Evolutionary conservation across 1,140 invertebrate species (phyloP), one percentile per base, ranked within the genome.

Genomic region (Colletes latitarsis): DNA sequence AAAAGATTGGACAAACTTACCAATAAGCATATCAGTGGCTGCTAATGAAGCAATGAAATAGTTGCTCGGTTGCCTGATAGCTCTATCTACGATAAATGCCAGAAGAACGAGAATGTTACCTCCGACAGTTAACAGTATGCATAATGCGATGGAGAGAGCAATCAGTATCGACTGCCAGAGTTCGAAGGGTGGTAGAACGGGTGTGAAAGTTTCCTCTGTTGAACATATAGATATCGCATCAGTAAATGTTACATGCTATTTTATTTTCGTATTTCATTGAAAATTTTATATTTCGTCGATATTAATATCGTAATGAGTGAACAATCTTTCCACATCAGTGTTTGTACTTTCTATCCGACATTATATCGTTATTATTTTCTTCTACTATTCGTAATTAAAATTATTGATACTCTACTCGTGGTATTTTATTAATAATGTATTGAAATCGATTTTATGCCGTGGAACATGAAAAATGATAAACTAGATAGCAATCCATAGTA

Each of bases 31-130:
- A 94, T 99, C 99, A 14, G 98, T 99, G 49, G 99, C 98, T 39
- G 99, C 99, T 60, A 99, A 94, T 0, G 98, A 99, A 4, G 98
- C 99, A 71, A 99, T 99, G 94, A 99, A 99, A 94, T 99, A 99
- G 94, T 99, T 99, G 90, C 98, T 99, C 3, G 99, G 99, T 90
- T 99, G 99, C 63, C 99, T 95, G 89, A 99, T 99, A 74, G 97
- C 97, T 76, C 99, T 95, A 92, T 99, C 99, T 41, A 99, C 97
- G 73, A 99, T 97, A 93, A 99, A 99, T 39, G 98, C 98, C 53
- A 99, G 92, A 39, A 99, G 95, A 49, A 99, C 99, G 17, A 99
- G 95, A 64, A 99, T 97, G 92, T 99, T 99, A 55, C 99, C 99
- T 79, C 96, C 96, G 17, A 99, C 96, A 0, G 98, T 99, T 58